Base-by-base conservation (phyloP, 2,113 vertebrate genomes). In the Romanogobio albipinnatus region DNA sequence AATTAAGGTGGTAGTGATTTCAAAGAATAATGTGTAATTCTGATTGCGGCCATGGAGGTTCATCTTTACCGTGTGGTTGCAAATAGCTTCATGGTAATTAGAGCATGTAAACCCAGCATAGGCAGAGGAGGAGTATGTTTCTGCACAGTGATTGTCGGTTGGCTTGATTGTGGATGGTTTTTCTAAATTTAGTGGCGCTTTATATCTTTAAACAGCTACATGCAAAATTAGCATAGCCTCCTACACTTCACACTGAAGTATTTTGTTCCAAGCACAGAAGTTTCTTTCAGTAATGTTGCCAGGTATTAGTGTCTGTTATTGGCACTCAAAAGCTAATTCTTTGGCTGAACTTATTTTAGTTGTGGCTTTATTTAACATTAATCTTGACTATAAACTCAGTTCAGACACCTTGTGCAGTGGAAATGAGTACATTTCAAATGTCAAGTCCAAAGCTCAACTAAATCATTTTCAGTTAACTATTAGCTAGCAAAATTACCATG, bases 51-150 rank as follows among this genome's bases (percentile, higher is more conserved):
- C 33, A 58, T n/a, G 51, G 33, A 43, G 43, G 71, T 53, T 73
- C 19, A 29, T 81, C 19, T 81, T 85, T 85, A 62, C 39, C 66
- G 2, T 45, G 76, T 58, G 26, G 58, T 56, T 84, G 33, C 56
- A 82, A 82, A 88, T 82, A 86, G 59, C 85, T 74, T 70, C 49
- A 45, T n/a, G 64, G 59, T 85, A 82, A 88, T 86, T 88, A 82
- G 56, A 71, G 24, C 22, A 45, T 36, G 17, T 68, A 51, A 53
- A 45, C 64, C 47, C 24, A 14, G 59, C 51, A 71, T 84, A 84
- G 33, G 85, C 73, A 70, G 78, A 75, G 61, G 49, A 73, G 45
- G 26, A 66, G 11, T 49, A 68, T 14, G 24, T 59, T 59, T 43
- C 62, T 64, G 43, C 45, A 13, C 76, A 9, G 76, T 66, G 86